These are phyloP conservation scores for Whitmania pigra DNA, from an alignment of 1,140 invertebrate species.

Conservation along the genomic window DNA sequence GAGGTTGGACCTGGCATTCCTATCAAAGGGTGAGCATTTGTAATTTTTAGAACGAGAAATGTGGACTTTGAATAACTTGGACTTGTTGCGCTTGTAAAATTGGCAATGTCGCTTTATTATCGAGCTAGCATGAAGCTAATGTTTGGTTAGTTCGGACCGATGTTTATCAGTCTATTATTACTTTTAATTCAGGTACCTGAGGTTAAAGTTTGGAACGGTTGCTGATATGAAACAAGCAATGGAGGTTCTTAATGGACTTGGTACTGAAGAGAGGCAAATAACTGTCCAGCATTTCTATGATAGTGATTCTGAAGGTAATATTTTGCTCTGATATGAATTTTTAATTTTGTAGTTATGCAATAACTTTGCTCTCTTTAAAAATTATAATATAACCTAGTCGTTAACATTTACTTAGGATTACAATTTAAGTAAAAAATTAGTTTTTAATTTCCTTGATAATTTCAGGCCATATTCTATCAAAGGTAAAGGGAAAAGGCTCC, in stretches of 20 bases:
- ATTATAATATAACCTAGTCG: not conserved
- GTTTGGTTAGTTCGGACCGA: not conserved
- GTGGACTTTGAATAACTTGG: not conserved
- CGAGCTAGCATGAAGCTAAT: not conserved
- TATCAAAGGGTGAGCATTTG: not conserved
- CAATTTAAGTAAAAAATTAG: no score
- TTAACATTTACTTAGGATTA: not conserved
- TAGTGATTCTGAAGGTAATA: constrained; percentile 7
- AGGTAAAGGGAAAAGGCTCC: not conserved
- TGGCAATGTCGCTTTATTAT: no score
- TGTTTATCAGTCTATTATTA: not conserved
- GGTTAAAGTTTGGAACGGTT: not conserved
- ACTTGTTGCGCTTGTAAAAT: not conserved
- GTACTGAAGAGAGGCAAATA: not conserved
- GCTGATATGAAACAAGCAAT: constrained; percentile 3
- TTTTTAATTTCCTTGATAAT: not conserved
- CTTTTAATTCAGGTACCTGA: not conserved
- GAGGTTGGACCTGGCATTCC: not conserved
- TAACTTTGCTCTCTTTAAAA: not conserved
- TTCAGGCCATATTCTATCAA: constrained; percentile 7
- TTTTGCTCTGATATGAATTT: not conserved
- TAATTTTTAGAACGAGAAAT: not conserved
- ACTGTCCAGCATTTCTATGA: constrained; percentile 7
- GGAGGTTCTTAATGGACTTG: not conserved
- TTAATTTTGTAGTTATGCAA: not conserved